Base-by-base conservation (phyloP, 2,113 vertebrate species). In the Hemichromis elongatus region DNA sequence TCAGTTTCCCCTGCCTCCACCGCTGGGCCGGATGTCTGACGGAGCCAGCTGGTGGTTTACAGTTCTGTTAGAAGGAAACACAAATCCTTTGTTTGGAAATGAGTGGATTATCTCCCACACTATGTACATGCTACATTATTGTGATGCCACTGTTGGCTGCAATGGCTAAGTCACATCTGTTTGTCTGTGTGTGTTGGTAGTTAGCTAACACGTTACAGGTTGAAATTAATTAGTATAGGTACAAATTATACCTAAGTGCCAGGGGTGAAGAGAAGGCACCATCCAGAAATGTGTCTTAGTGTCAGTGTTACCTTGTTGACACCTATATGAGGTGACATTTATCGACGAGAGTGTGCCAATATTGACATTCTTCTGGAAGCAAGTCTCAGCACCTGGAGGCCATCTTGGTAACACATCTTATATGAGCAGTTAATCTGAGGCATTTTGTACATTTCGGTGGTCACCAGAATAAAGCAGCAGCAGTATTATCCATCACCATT, bases 71-170 rank as follows among this genome's bases (percentile, higher is more conserved):
- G 42, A 82, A 86, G 77, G 79, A 88, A 88, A 61, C 45, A 35
- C 40, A 88, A 92, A 91, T 86, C 85, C 80, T 90, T 90, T 91
- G 89, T 94, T 90, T 80, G 53, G 79, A 73, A 78, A 79, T 85
- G 82, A 92, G 18, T 24, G 85, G 86, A 92, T 93, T 91, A 93
- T 87, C 86, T 84, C 63, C 30, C 33, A 40, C 77, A 68, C 33
- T 54, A 53, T 81, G 59, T 40, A 56, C 33, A 26, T 63, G 63
- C 75, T 80, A 21, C 30, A 59, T 57, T 24, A 50, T 19, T 56
- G 8, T 7, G 28, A 14, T 82, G 77, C 9, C 30, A 61, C 16
- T 83, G 28, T 56, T 8, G 28, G 35, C 70, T 73, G 52, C 21
- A 52, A 28, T 59, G 21, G 26, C 50, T 13, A 12, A 56, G 10